Evolutionary conservation across 1,140 invertebrate species (phyloP), one percentile per base, ranked within the genome.

Genomic region (Capitella teleta): DNA sequence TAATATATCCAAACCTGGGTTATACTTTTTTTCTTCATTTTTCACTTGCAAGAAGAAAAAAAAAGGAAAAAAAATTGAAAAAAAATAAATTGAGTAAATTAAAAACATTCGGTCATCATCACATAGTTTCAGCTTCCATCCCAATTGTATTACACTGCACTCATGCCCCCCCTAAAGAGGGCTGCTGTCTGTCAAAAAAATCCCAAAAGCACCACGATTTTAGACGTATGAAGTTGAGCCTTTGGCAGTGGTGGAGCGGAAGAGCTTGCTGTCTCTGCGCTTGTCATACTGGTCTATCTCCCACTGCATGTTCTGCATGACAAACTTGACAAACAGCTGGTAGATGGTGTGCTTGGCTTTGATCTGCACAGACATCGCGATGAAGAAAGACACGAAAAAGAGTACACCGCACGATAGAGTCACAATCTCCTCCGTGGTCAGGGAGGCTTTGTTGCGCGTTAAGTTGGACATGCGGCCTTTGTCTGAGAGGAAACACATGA

Each of bases 291-390:
- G 62, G 36, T 76, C 73, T 16, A 77, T 75, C 49, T 73, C 70
- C 75, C 74, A 77, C 47, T 74, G 70, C 43, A 75, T 76, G 53
- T 77, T 77, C 26, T 76, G 64, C 47, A 66, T 68, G 28, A 78
- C 56, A 55, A 76, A 77, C 47, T 72, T 69, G 40, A 68, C 59
- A 51, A 71, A 62, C 8, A 77, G 61, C 48, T 74, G 63, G 54
- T 77, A 77, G 14, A 77, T 53, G 1, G 76, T 77, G 52, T 75
- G 65, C 28, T 66, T 61, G 14, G 76, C 76, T 54, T 78, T 78
- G 18, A 78, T 75, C 58, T 78, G 75, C 19, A 76, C 76, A 52
- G 77, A 76, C 73, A 78, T 78, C 30, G 76, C 75, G 6, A 78
- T 62, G 59, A 78, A 78, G 53, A 78, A 78, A 6, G 76, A 74